Conservation (phyloP, 2,797 vertebrate species). For the Limosa lapponica region DNA sequence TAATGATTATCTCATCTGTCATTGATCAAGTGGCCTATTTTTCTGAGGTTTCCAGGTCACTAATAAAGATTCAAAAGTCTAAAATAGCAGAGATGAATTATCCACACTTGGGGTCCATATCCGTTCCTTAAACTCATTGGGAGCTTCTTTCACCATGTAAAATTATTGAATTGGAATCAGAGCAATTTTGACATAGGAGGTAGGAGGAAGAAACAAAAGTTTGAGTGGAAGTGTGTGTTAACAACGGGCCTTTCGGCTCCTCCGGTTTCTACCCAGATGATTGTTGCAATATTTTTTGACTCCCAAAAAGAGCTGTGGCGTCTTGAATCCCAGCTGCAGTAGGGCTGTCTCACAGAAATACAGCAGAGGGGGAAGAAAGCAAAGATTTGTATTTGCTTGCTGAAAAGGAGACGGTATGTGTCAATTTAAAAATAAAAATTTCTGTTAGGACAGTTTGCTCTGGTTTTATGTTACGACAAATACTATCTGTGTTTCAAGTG, state of each 20-base stretch:
- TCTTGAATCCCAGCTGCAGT: not conserved
- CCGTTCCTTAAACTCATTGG: not conserved
- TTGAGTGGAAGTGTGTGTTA: not conserved
- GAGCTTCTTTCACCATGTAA: not conserved
- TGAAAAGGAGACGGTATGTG: not conserved
- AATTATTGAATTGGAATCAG: not conserved
- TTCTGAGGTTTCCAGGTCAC: not conserved
- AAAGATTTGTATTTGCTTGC: not conserved
- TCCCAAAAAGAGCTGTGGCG: not conserved
- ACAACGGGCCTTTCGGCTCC: not conserved
- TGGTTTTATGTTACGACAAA: constrained; percentile 48
- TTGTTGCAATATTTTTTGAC: constrained; percentile 8
- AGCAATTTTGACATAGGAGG: not conserved
- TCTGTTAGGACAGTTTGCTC: not conserved
- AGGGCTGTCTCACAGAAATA: not conserved
- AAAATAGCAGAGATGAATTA: not conserved
- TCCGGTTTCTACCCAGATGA: not conserved
- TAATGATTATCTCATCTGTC: not conserved
- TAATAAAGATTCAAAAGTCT: not conserved
- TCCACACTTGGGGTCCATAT: not conserved
- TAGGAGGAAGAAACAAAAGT: not conserved
- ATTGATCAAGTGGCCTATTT: not conserved
- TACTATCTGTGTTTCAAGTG: constrained; percentile 39
- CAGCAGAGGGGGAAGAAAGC: not conserved
- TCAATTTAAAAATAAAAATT: constrained; percentile 37